Evolutionary conservation across 2,888 invertebrate genomes (phyloP).

Genomic region (Crocallis elinguaria): DNA sequence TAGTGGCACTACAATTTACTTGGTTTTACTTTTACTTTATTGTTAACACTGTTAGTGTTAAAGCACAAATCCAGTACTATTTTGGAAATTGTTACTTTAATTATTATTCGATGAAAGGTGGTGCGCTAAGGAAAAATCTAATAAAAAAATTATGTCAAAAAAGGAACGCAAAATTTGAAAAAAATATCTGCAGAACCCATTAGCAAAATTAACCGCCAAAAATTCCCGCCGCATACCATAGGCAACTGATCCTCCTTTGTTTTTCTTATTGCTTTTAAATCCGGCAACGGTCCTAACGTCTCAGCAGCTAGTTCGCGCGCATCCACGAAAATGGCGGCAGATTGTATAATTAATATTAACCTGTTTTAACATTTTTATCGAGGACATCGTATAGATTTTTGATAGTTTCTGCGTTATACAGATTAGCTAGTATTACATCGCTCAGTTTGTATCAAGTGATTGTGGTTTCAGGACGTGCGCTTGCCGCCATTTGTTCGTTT

Average conservation of each 20-base stretch:
- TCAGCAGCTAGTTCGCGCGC: constrained; percentile 52
- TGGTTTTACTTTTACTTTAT: no score
- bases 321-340: constrained; percentile 61
- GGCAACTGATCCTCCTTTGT: constrained; percentile 56
- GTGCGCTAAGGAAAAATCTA: no score
- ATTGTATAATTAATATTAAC: constrained; percentile 39
- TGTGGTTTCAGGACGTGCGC: constrained; percentile 68
- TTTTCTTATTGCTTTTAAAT: constrained; percentile 73
- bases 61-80: no score
- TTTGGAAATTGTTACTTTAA: no score
- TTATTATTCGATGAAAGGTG: no score
- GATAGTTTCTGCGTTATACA: constrained; percentile 40
- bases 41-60: no score
- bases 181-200: constrained; percentile 52
- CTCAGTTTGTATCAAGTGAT: constrained; percentile 72
- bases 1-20: no score
- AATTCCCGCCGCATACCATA: constrained; percentile 57
- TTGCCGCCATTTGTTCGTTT: constrained; percentile 31
- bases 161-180: no score
- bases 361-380: constrained; percentile 52
- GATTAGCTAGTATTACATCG: constrained; percentile 39
- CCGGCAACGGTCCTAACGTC: constrained; percentile 75
- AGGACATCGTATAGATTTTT: constrained; percentile 49
- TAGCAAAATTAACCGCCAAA: constrained; percentile 46
- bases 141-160: no score